phyloP scores from a whole-genome alignment of 2,888 invertebrate species.

The Tetrapedia diversipes region DNA sequence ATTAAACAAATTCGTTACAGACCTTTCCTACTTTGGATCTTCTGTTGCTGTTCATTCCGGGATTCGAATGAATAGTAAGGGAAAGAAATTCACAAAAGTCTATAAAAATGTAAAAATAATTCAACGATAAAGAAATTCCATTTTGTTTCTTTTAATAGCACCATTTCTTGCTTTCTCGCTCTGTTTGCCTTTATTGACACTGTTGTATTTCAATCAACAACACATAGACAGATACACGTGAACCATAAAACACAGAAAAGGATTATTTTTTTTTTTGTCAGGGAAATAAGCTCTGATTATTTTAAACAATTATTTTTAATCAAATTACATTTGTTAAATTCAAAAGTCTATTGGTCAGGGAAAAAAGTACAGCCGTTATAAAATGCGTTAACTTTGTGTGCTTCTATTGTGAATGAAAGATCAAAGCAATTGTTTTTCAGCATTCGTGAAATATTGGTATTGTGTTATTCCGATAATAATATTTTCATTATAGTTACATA shows the following conservation, averaged over 20 bases:
- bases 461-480: neutral
- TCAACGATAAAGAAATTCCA: slow-evolving; percentile 40
- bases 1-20: neutral
- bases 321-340: slow-evolving; percentile 29
- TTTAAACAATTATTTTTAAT: slow-evolving; percentile 46
- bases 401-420: neutral
- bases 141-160: slow-evolving; percentile 22
- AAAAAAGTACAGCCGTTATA: slow-evolving; percentile 9
- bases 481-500: too few species aligned
- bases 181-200: slow-evolving; percentile 53
- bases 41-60: slow-evolving; percentile 1
- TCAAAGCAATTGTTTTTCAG: neutral
- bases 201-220: slow-evolving; percentile 51
- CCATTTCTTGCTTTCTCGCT: slow-evolving; percentile 52
- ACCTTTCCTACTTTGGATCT: too few species aligned
- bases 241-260: slow-evolving; percentile 43
- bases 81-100: slow-evolving; percentile 24
- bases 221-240: slow-evolving; percentile 43
- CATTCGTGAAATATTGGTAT: neutral
- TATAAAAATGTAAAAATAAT: slow-evolving; percentile 53
- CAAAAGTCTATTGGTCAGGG: slow-evolving; percentile 16
- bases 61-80: slow-evolving; percentile 21
- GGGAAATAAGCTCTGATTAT: slow-evolving; percentile 44
- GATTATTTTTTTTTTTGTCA: slow-evolving; percentile 40
- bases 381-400: neutral